Conservation (phyloP, 1,140 invertebrate genomes). For the Cardiocondyla obscurior region DNA sequence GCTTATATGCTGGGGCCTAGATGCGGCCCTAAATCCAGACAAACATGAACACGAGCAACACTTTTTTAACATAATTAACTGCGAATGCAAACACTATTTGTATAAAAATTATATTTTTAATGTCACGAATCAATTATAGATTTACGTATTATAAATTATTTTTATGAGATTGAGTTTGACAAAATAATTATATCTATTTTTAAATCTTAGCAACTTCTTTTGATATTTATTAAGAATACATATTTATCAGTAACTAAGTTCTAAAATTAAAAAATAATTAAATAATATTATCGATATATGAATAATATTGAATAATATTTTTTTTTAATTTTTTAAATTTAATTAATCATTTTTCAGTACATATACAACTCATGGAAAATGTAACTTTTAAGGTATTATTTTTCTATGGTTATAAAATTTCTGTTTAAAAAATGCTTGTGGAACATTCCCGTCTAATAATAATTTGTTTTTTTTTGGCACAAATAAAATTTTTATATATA, state of each 20-base stretch:
- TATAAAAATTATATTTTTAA: background rate
- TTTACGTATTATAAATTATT: background rate
- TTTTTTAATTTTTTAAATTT: no score
- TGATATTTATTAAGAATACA: background rate
- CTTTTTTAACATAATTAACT: slow-evolving; percentile 30
- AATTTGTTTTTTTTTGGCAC: slow-evolving; percentile 27
- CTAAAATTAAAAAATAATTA: background rate
- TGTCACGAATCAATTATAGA: background rate
- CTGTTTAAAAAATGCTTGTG: background rate
- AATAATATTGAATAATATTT: no score
- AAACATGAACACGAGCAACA: slow-evolving; percentile 48
- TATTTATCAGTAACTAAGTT: background rate
- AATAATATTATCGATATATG: background rate
- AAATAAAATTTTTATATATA: slow-evolving; percentile 10
- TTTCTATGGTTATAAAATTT: background rate
- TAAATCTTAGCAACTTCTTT: background rate
- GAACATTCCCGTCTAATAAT: slow-evolving; percentile 5
- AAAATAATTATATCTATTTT: background rate
- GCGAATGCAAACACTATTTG: background rate
- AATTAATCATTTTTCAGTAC: background rate
- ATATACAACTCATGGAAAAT: background rate
- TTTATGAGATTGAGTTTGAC: no score
- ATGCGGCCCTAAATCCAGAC: slow-evolving; percentile 57
- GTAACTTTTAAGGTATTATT: background rate
- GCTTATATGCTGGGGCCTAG: slow-evolving; percentile 39